Conservation (phyloP, 2,888 invertebrate genomes). For the Periphyllus acericola region DNA sequence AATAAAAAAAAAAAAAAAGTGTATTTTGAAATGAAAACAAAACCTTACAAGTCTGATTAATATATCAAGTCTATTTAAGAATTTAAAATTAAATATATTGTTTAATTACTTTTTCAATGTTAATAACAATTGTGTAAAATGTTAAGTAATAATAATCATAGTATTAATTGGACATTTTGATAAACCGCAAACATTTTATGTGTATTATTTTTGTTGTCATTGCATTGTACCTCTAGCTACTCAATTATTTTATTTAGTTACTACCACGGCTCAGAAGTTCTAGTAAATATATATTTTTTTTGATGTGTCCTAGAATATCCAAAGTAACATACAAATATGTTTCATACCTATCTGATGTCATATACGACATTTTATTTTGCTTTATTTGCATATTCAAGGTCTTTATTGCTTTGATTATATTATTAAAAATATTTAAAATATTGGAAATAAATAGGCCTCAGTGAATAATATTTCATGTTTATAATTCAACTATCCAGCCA, state of each 20-base stretch:
- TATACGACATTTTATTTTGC: no score
- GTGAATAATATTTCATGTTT: no score
- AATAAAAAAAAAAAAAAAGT: slow-evolving; percentile 1
- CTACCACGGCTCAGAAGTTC: no score
- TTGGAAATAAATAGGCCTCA: no score
- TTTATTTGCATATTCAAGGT: no score
- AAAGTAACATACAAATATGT: no score
- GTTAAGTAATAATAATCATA: neutral
- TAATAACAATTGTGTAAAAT: slow-evolving; percentile 15
- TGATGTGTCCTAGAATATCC: no score
- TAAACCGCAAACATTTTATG: neutral
- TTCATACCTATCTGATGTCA: no score
- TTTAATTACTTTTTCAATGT: neutral
- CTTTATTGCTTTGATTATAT: no score
- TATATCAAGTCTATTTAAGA: slow-evolving; percentile 37
- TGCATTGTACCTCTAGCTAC: neutral
- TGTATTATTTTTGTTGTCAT: neutral
- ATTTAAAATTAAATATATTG: slow-evolving; percentile 20
- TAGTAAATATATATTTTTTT: no score
- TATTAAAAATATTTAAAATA: no score
- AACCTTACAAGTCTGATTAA: slow-evolving; percentile 53
- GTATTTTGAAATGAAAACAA: slow-evolving; percentile 47
- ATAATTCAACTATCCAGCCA: no score
- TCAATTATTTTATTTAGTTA: neutral
- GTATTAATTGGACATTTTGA: neutral